Percentiles rank a stretch among this genome's conserved stretches.
Evolutionary conservation across 1,140 invertebrate species (phyloP).

Genomic region (Drosophila murphyi): DNA sequence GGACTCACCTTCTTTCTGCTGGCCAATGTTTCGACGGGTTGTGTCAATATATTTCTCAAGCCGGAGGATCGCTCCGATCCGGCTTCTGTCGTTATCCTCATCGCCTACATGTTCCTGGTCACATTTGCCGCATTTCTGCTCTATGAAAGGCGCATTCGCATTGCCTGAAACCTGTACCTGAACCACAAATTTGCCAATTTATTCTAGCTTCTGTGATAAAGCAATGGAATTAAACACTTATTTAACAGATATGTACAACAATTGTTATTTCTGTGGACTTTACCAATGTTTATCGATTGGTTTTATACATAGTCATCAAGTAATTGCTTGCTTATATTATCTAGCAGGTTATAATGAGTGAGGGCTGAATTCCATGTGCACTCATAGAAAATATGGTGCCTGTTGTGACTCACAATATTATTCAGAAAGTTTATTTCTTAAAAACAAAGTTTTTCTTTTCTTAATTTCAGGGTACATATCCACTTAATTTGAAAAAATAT

Average conservation of each 20-base stretch:
- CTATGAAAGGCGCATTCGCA: conserved; percentile 54
- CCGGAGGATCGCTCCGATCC: conserved; percentile 45
- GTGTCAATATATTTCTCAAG: conserved; percentile 67
- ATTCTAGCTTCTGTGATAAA: conserved; percentile 32
- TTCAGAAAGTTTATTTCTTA: too few species aligned
- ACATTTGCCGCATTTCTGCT: conserved; percentile 48
- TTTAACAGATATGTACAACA: not conserved
- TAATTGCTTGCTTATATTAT: not conserved
- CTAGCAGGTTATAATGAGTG: not conserved
- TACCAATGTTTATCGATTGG: not conserved
- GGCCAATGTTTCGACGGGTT: conserved; percentile 69
- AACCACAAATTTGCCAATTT: not conserved
- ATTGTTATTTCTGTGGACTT: not conserved
- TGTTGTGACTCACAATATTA: too few species aligned
- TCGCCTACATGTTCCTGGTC: conserved; percentile 59
- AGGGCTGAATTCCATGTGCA: not conserved
- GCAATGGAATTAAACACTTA: conserved; percentile 3
- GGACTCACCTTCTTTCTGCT: conserved; percentile 57
- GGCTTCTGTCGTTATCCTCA: conserved; percentile 55
- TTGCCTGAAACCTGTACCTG: conserved; percentile 35
- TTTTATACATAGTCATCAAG: not conserved
- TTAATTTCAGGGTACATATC: too few species aligned
- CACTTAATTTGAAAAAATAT: too few species aligned
- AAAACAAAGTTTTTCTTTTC: too few species aligned
- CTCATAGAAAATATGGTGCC: too few species aligned